Evolutionary conservation across 2,113 vertebrate genomes (phyloP), one percentile per base, ranked within the genome.

Genomic region (Lepisosteus osseus): DNA sequence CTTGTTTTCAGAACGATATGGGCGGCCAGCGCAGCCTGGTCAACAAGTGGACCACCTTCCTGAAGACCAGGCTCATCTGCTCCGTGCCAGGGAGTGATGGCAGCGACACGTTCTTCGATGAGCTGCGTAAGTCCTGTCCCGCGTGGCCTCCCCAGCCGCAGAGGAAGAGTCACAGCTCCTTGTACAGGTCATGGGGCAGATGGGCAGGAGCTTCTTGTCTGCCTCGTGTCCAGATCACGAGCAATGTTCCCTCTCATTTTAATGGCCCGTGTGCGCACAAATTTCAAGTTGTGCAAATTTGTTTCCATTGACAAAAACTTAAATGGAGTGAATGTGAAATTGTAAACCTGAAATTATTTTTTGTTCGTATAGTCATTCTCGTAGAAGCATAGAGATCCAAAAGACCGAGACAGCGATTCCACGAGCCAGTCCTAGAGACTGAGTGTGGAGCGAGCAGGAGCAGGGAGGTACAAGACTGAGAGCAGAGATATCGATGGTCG

Each of bases 41-140:
- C 76, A 99, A 98, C 83, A 99, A 98, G 80, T 99, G 97, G 97
- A 98, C 96, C 0, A 99, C 97, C 0, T 99, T 99, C 82, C 90
- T 99, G 66, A 99, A 99, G 85, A 96, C 97, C 0, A 91, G 97
- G 42, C 91, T 99, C 0, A 74, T 98, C 73, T 99, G 97, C 4
- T 94, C 95, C 0, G 92, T 98, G 44, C 95, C 94, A 0, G 95
- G 97, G 64, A 85, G 74, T 0, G 96, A 99, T 0, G 95, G 95
- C n/a, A 90, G 88, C 0, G 95, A 98, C 82, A 98, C 96, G 0
- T 89, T 95, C 82, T 99, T 99, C 0, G 92, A 99, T 59, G 95
- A 98, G 74, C 95, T 99, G 61, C 94, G 97, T 99, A 90, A 95
- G 97, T 90, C 71, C 56, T 61, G n/a, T 6, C 47, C 47, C 47